phyloP scores from a whole-genome alignment of 2,797 vertebrate genomes.

The Anguilla obscura region DNA sequence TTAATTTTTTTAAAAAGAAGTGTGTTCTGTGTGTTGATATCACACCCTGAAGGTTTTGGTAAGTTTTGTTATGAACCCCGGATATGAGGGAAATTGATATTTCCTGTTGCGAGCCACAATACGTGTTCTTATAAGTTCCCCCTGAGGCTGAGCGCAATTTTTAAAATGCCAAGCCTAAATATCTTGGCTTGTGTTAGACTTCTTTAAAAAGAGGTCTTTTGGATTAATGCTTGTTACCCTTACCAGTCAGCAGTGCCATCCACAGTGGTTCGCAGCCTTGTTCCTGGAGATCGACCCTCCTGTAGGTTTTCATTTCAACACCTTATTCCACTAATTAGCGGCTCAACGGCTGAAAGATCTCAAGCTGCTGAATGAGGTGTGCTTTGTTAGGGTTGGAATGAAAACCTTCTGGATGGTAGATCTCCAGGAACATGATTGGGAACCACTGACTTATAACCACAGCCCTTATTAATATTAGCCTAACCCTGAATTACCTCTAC shows the following conservation, averaged over 20 bases:
- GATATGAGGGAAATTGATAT: background rate
- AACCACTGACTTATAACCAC: background rate
- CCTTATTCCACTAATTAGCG: background rate
- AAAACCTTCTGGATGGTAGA: no score
- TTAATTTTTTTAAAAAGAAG: background rate
- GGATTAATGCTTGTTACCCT: background rate
- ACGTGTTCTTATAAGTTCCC: background rate
- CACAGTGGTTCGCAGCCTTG: background rate
- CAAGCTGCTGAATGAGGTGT: no score
- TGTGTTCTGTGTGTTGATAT: background rate
- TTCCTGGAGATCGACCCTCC: no score
- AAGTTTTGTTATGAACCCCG: background rate
- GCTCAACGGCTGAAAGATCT: background rate
- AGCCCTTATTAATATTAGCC: background rate
- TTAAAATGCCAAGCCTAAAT: background rate
- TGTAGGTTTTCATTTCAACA: no score
- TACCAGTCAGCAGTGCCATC: background rate
- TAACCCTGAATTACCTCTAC: background rate
- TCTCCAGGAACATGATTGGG: no score
- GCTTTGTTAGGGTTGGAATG: no score
- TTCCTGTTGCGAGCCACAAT: background rate
- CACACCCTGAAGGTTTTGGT: background rate
- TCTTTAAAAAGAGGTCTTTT: background rate
- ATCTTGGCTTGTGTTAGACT: background rate
- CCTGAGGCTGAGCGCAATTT: background rate